Base-by-base conservation (phyloP, 2,797 vertebrate genomes). In the Cygnus olor region DNA sequence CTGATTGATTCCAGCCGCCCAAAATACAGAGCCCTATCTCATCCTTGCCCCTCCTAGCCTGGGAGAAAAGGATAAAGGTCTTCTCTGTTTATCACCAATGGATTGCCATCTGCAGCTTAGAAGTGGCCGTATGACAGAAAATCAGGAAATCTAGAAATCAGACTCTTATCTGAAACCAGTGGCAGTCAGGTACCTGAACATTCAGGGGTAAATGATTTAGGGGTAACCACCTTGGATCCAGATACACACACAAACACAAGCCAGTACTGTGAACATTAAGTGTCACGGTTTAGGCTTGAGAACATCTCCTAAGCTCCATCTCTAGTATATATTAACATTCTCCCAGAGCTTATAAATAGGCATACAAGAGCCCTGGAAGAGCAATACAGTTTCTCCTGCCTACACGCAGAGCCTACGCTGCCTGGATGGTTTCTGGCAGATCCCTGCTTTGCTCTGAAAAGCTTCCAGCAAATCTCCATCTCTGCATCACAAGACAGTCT, bases 311-410 rank as follows among this genome's bases (percentile, higher is more conserved):
- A 22, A 90, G 34, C 45, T 84, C 45, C 3, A 6, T 30, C 21
- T 57, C 80, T 60, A 45, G 15, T 74, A 42, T 0, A 3, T 72
- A 65, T 69, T 73, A 92, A 60, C 30, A 69, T 65, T 77, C 47
- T 20, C 54, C 20, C 78, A 63, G 27, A 77, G 6, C 32, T 73
- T 85, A 64, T 79, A 89, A 74, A 22, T 3, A 49, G 9, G 5
- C 9, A 20, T 10, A 69, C 53, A 79, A 80, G 44, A 88, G 11
- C 40, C 85, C 83, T 95, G 80, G 80, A 90, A 90, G 95, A 93
- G 32, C 71, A 87, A 87, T 66, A 89, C 3, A 30, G 17, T 64
- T 51, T 91, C 22, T 69, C 17, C 64, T 80, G 90, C 56, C 74
- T 85, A 81, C 11, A 76, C 0, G 0, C 64, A 64, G 10, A 11